A percentile compares a stretch with the other conserved stretches of the same genome.
Evolutionary conservation across 2,113 vertebrate species (phyloP).

Genomic region (Apaloderma vittatum): DNA sequence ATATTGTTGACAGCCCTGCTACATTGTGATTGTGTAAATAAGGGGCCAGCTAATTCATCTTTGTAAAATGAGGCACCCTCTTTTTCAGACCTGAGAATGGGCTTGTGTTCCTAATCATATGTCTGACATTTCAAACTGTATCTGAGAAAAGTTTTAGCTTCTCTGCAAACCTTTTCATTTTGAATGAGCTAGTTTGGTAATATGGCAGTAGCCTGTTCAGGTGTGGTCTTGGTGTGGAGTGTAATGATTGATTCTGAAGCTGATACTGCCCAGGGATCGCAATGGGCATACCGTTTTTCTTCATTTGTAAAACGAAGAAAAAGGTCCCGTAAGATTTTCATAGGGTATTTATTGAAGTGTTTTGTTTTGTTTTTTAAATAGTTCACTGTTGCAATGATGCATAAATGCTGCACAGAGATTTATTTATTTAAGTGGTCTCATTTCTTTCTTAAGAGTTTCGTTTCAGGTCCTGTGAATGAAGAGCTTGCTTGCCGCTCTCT

Average conservation of each 20-base stretch:
- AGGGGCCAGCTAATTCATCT: not conserved
- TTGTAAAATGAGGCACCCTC: not conserved
- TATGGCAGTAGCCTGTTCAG: not conserved
- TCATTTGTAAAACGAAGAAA: not conserved
- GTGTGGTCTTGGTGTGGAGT: not conserved
- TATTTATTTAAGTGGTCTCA: rapidly evolving
- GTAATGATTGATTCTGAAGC: not conserved
- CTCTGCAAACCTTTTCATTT: not conserved
- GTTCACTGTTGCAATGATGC: not conserved
- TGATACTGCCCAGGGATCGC: not conserved
- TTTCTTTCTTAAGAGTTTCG: not conserved
- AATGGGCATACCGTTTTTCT: no score
- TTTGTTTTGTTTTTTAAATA: not conserved
- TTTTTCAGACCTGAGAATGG: not conserved
- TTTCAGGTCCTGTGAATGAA: not conserved
- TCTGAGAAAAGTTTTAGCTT: not conserved
- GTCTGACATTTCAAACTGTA: not conserved
- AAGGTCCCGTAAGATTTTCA: not conserved
- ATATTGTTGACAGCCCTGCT: not conserved
- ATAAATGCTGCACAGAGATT: not conserved
- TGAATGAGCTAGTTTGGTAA: not conserved
- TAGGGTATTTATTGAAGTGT: not conserved
- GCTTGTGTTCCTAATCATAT: not conserved
- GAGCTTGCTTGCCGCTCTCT: not conserved
- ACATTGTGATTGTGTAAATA: not conserved